phyloP scores from a whole-genome alignment of 2,797 vertebrate species.

The Rachycentron canadum region DNA sequence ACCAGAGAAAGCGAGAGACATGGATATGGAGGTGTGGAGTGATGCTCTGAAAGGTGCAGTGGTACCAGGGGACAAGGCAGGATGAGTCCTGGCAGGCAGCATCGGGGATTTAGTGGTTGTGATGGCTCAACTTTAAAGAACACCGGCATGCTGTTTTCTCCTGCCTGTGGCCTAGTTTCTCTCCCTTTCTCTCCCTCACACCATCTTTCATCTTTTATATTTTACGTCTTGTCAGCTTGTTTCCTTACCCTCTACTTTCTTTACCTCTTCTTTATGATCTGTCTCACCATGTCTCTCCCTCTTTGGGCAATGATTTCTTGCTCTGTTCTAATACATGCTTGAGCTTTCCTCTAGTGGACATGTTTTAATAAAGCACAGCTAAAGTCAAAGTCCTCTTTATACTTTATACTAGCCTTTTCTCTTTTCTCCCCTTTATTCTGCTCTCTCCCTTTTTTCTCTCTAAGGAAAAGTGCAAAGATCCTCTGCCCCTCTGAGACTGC shows the following conservation, averaged over 20 bases:
- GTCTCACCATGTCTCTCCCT: neutral
- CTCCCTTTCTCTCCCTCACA: too few species aligned
- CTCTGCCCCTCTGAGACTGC: slow-evolving; percentile 49
- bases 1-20: slow-evolving; percentile 24
- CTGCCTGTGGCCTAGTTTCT: slow-evolving; percentile 67
- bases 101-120: slow-evolving; percentile 47
- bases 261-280: slow-evolving; percentile 10
- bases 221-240: slow-evolving; percentile 29
- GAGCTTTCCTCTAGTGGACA: slow-evolving; percentile 6
- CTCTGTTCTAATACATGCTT: slow-evolving; percentile 8
- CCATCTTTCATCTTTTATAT: slow-evolving; percentile 47
- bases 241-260: slow-evolving; percentile 36
- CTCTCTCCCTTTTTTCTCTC: slow-evolving; percentile 5
- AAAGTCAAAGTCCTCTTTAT: slow-evolving; percentile 25
- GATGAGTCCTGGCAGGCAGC: slow-evolving; percentile 59
- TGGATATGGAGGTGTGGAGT: slow-evolving; percentile 44
- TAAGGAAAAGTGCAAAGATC: slow-evolving; percentile 21
- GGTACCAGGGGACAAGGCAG: slow-evolving; percentile 37
- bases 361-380: slow-evolving; percentile 13
- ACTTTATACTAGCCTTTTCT: neutral
- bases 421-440: neutral
- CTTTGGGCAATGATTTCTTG: neutral
- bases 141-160: slow-evolving; percentile 42
- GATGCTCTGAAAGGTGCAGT: slow-evolving; percentile 48
- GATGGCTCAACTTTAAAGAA: slow-evolving; percentile 76